These are phyloP conservation scores for Diaperis boleti DNA, from an alignment of 2,888 invertebrate genomes.

Conservation along the genomic window DNA sequence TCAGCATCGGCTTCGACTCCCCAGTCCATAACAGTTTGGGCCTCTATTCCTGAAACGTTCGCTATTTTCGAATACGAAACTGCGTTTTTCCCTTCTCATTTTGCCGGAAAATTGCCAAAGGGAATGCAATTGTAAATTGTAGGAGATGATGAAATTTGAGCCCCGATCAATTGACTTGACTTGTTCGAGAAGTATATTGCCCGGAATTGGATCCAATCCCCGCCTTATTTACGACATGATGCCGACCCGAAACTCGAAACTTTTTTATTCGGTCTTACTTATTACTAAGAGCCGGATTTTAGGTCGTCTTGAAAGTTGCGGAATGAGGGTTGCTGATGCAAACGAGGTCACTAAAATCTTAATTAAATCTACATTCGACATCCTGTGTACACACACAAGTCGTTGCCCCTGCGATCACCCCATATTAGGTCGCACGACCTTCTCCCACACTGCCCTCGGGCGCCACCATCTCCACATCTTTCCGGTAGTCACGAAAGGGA, in stretches of 20 bases:
- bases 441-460: no score
- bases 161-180: constrained; percentile 17
- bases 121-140: constrained; percentile 28
- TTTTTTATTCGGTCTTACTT: no score
- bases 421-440: no score
- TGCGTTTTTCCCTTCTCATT: constrained; percentile 13
- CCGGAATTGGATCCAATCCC: neutral
- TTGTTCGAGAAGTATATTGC: constrained; percentile 14
- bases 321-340: no score
- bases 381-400: no score
- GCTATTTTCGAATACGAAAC: constrained; percentile 5
- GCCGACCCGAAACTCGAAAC: no score
- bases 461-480: constrained; percentile 30
- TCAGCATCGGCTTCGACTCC: neutral
- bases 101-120: constrained; percentile 9
- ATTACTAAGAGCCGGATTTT: no score
- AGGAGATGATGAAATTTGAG: constrained; percentile 21
- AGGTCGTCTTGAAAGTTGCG: no score
- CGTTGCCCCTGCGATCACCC: no score
- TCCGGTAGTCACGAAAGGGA: constrained; percentile 30
- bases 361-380: no score
- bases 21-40: constrained; percentile 22
- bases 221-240: constrained; percentile 3
- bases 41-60: constrained; percentile 10
- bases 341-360: no score